Evolutionary conservation across 2,113 vertebrate species (phyloP).

Genomic region (Saccopteryx leptura): DNA sequence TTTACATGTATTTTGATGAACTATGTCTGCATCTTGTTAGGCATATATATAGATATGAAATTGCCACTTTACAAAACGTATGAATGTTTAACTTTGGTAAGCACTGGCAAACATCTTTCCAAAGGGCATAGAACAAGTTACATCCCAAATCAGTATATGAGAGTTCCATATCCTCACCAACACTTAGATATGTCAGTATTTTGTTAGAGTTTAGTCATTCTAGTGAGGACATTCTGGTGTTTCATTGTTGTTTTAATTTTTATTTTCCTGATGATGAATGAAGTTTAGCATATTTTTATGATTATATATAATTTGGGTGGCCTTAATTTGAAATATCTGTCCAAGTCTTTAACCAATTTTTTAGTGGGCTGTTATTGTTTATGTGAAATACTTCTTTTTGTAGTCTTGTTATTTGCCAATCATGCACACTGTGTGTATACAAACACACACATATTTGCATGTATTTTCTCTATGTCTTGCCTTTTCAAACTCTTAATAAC

Average conservation of each 20-base stretch:
- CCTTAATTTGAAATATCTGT: background rate
- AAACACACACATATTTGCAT: background rate
- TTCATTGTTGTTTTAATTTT: background rate
- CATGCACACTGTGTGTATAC: background rate
- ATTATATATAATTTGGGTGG: background rate
- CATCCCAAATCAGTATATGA: background rate
- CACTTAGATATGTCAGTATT: background rate
- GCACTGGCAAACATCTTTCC: background rate
- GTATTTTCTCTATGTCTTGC: background rate
- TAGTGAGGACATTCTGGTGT: background rate
- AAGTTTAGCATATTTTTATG: background rate
- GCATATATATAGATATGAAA: background rate
- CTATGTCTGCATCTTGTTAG: background rate
- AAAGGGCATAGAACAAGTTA: background rate
- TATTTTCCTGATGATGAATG: background rate
- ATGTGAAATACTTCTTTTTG: background rate
- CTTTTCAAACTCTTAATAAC: background rate
- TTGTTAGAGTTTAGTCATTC: slow-evolving; percentile 23
- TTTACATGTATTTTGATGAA: slow-evolving; percentile 15
- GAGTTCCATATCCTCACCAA: background rate
- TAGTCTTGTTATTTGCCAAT: background rate
- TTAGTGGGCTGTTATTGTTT: background rate
- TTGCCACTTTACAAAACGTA: background rate
- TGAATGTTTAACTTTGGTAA: background rate
- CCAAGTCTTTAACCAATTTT: background rate